Evolutionary conservation across 2,113 vertebrate genomes (phyloP).

Genomic region (Proteles cristata): DNA sequence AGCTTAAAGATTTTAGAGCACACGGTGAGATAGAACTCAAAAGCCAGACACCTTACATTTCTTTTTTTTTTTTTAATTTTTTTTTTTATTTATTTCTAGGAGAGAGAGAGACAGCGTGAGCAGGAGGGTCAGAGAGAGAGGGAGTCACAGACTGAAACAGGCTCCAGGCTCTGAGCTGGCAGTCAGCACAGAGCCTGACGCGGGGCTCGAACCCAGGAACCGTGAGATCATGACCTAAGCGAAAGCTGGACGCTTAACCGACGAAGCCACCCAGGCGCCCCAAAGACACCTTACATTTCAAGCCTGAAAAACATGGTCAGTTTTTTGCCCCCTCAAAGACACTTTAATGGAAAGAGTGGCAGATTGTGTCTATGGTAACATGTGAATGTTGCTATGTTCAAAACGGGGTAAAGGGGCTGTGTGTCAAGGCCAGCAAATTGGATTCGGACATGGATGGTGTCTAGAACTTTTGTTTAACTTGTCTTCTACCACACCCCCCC

Average conservation of each 20-base stretch:
- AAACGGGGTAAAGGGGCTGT: background rate
- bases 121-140: too few species aligned
- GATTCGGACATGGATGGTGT: background rate
- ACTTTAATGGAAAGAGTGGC: rapidly evolving
- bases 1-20: too few species aligned
- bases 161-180: too few species aligned
- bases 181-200: too few species aligned
- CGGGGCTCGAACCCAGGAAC: too few species aligned
- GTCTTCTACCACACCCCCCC: background rate
- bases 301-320: background rate
- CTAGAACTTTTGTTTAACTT: background rate
- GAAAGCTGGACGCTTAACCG: too few species aligned
- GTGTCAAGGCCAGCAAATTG: background rate
- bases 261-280: too few species aligned
- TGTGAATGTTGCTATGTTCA: background rate
- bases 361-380: rapidly evolving
- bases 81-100: too few species aligned
- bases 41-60: background rate
- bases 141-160: too few species aligned
- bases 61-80: too few species aligned
- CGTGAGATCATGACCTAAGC: too few species aligned
- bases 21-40: rapidly evolving
- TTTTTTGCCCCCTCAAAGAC: background rate
- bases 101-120: too few species aligned
- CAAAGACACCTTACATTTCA: background rate